Evolutionary conservation across 1,140 invertebrate genomes (phyloP).

Genomic region (Philotrypesis tridentata): DNA sequence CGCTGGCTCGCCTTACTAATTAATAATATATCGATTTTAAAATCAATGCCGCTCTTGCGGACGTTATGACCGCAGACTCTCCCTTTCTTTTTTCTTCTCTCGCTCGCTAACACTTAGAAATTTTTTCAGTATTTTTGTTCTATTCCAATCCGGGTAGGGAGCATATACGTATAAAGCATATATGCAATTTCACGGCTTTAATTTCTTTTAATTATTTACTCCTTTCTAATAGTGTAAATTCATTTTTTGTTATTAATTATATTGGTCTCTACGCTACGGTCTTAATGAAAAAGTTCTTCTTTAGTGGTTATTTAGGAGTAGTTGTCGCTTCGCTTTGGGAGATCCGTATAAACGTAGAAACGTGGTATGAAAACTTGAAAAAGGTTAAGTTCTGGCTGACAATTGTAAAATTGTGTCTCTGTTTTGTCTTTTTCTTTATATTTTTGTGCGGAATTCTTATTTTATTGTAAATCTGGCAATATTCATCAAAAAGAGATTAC

Average conservation of each 20-base stretch:
- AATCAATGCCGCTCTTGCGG: slow-evolving; percentile 65
- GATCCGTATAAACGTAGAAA: slow-evolving; percentile 72
- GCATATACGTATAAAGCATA: slow-evolving; percentile 59
- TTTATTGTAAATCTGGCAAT: slow-evolving; percentile 62
- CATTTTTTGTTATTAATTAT: slow-evolving; percentile 52
- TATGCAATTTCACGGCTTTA: slow-evolving; percentile 38
- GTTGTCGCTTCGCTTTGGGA: slow-evolving; percentile 55
- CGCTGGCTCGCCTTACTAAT: slow-evolving; percentile 50
- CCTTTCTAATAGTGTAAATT: slow-evolving; percentile 40
- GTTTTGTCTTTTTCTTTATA: slow-evolving; percentile 54
- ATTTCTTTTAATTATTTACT: slow-evolving; percentile 21
- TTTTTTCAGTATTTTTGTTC: slow-evolving; percentile 48
- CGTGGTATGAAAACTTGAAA: slow-evolving; percentile 67
- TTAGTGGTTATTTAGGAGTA: slow-evolving; percentile 53
- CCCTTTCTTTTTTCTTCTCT: slow-evolving; percentile 43
- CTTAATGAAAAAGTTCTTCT: slow-evolving; percentile 58
- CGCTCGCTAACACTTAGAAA: slow-evolving; percentile 61
- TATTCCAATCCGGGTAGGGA: slow-evolving; percentile 58
- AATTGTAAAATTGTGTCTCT: slow-evolving; percentile 43
- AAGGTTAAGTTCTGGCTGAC: slow-evolving; percentile 61
- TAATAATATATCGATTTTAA: slow-evolving; percentile 66
- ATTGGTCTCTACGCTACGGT: slow-evolving; percentile 66
- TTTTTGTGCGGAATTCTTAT: slow-evolving; percentile 51
- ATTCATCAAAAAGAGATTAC: slow-evolving; percentile 67
- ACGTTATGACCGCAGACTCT: slow-evolving; percentile 57